phyloP scores from a whole-genome alignment of 1,140 invertebrate species.

The Aphis craccivora region DNA sequence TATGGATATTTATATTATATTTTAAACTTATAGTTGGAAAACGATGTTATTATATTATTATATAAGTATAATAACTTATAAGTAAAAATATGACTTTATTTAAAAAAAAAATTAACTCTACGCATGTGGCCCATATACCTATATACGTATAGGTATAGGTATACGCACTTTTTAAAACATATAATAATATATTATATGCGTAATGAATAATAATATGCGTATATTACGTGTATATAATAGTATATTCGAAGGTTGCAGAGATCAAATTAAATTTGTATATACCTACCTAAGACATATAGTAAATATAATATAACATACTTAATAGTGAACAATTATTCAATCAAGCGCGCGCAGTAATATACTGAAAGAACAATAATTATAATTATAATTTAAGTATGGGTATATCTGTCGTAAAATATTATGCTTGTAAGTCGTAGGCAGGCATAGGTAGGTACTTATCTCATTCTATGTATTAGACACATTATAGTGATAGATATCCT shows the following conservation, averaged over 20 bases:
- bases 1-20: not conserved
- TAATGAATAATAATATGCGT: too few species aligned
- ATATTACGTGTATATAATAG: not conserved
- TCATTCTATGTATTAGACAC: not conserved
- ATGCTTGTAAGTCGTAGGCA: not conserved
- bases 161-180: not conserved
- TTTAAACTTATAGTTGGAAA: not conserved
- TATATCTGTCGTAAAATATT: slow-evolving; percentile 8
- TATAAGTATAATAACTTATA: too few species aligned
- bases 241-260: not conserved
- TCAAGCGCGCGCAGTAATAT: not conserved
- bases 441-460: not conserved
- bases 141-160: not conserved
- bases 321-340: not conserved
- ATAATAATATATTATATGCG: not conserved
- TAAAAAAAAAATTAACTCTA: not conserved
- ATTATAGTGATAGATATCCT: slow-evolving; percentile 1
- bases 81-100: too few species aligned
- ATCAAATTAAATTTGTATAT: not conserved
- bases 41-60: not conserved
- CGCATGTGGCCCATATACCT: not conserved
- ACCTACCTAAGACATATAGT: not conserved
- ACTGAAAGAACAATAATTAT: not conserved
- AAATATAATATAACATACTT: not conserved
- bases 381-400: not conserved